Conservation (phyloP, 2,888 invertebrate genomes). For the Stenodema calcarata region DNA sequence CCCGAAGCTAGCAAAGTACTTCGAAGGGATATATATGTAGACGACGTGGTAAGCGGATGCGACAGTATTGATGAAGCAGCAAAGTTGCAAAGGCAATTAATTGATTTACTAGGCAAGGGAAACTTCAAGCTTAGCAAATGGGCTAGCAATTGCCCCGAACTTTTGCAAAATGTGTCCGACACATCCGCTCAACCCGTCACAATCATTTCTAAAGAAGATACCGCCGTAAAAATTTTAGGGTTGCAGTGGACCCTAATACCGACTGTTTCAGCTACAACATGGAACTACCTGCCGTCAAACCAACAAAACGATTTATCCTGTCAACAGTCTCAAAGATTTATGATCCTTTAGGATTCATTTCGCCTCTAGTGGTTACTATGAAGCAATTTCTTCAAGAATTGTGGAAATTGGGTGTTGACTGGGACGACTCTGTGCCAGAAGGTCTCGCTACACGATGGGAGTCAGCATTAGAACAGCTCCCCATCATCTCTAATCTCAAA, state of each 20-base stretch:
- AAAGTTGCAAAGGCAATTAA: slow-evolving; percentile 52
- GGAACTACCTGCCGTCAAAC: background rate
- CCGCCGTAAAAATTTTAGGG: background rate
- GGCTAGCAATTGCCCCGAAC: slow-evolving; percentile 52
- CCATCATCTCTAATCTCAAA: background rate
- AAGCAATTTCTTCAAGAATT: background rate
- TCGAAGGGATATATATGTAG: slow-evolving; percentile 56
- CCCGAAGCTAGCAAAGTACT: slow-evolving; percentile 54
- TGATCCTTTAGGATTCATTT: slow-evolving; percentile 14
- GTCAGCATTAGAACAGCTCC: background rate
- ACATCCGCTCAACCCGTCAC: background rate
- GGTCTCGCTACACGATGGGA: background rate
- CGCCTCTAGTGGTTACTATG: background rate
- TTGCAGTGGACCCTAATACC: background rate
- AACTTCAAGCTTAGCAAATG: slow-evolving; percentile 57
- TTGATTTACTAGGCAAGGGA: slow-evolving; percentile 50
- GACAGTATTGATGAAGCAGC: slow-evolving; percentile 52
- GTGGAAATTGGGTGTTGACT: background rate
- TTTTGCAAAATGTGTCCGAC: background rate
- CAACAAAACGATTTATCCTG: background rate
- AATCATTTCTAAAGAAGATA: background rate
- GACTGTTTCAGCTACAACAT: slow-evolving; percentile 1
- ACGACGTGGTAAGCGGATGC: slow-evolving; percentile 56
- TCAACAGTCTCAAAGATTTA: background rate
- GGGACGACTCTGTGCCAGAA: background rate